Percentiles rank a stretch among this genome's conserved stretches.
phyloP scores from a whole-genome alignment of 2,888 invertebrate genomes.

The Zaprionus lineosus region DNA sequence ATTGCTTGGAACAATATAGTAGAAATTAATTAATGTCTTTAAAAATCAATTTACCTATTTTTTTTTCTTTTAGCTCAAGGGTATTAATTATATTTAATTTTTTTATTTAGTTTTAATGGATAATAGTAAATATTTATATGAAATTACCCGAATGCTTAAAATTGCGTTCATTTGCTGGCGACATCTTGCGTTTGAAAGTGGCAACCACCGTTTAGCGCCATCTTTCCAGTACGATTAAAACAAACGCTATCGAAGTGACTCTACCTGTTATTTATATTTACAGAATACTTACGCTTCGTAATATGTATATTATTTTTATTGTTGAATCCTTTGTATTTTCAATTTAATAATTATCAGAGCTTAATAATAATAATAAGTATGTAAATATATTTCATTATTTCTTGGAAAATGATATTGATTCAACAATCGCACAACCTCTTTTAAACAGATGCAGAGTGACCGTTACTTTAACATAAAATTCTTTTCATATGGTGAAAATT shows the following conservation, averaged over 20 bases:
- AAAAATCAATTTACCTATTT: not conserved
- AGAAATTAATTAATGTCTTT: slow-evolving; percentile 46
- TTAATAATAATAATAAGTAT: no score
- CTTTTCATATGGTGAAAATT: not conserved
- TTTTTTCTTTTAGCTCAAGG: not conserved
- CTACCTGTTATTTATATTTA: no score
- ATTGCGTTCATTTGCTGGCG: not conserved
- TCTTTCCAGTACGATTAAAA: not conserved
- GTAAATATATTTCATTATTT: no score
- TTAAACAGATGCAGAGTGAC: not conserved
- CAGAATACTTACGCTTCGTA: no score
- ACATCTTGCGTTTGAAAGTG: not conserved
- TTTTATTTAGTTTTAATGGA: not conserved
- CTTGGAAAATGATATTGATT: not conserved
- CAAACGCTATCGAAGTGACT: no score
- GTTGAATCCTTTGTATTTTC: no score
- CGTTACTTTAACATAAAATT: slow-evolving; percentile 12
- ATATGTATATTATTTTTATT: no score
- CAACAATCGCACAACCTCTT: not conserved
- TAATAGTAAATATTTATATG: not conserved
- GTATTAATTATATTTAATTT: no score
- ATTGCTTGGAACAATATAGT: slow-evolving; percentile 85
- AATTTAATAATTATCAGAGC: no score
- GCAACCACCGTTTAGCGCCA: not conserved
- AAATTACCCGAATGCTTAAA: not conserved